Evolutionary conservation across 2,888 invertebrate species (phyloP), one percentile per base, ranked within the genome.

Genomic region (Eupeodes luniger): DNA sequence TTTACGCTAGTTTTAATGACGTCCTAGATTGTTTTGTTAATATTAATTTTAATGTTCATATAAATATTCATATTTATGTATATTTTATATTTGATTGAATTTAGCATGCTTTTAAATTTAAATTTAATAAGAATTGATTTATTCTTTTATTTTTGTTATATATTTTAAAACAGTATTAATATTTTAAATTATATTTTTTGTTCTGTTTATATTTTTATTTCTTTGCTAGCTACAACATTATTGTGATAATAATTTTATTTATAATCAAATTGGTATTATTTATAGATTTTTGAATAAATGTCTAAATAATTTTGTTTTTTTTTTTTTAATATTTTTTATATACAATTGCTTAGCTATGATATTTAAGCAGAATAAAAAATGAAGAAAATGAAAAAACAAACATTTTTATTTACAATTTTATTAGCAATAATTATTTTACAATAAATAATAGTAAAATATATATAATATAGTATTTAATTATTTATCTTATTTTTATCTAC

Each of bases 141-240:
- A 1, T 12, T 74, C 47, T 16, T 79, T 19, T 62, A 67, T 62
- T 51, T 11, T 49, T 51, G 27, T 27, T 27, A 27, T 27, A 27
- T 27, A 34, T 62, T 53, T 70, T 53, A 66, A 80, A 82, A 82
- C 70, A 74, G 55, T 82, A 75, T 87, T 49, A 76, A 61, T 78
- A 49, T 77, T 51, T 76, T 14, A 12, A 47, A 47, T 47, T 47
- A 3, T 6, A 34, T 14, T 59, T 19, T 79, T 9, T 53, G 16
- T 69, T 34, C 27, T 40, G 40, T 64, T n/a, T 72, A 27, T 9
- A 19, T 14, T 40, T 27, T 72, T 53, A n/a, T n/a, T 82, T 64
- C 79, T 86, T 86, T 79, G 86, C 87, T 87, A 87, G 67, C 87
- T 87, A 87, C 86, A 80, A 72, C 66, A 76, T 72, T 76, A 47